A percentile compares a stretch with the other conserved stretches of the same genome.
These are phyloP conservation scores for Camponotus floridanus DNA, from an alignment of 1,140 invertebrate species.

Conservation along the genomic window DNA sequence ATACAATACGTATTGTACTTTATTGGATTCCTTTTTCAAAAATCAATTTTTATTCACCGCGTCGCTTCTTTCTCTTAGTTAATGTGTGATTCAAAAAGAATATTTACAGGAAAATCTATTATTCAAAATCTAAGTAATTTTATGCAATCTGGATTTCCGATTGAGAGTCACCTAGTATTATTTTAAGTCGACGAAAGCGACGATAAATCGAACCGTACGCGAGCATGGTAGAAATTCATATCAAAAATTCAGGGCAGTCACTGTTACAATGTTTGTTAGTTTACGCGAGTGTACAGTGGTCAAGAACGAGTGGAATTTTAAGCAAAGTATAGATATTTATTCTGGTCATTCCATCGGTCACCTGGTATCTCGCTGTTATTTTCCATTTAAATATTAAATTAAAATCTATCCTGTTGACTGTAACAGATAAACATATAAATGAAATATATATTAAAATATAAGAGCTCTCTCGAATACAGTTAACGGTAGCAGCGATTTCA, in stretches of 20 bases:
- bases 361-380: background rate
- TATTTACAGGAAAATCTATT: background rate
- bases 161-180: background rate
- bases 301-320: slow-evolving; percentile 54
- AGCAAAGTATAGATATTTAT: slow-evolving; percentile 46
- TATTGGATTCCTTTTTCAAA: background rate
- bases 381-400: slow-evolving; percentile 23
- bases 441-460: slow-evolving; percentile 10
- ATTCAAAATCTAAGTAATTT: background rate
- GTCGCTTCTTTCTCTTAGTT: background rate
- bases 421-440: too few relatives aligned
- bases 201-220: slow-evolving; percentile 4
- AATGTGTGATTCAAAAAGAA: background rate
- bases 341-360: slow-evolving; percentile 28
- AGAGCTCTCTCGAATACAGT: background rate
- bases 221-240: slow-evolving; percentile 34
- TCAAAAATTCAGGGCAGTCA: slow-evolving; percentile 46
- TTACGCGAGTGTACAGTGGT: slow-evolving; percentile 23
- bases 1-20: background rate
- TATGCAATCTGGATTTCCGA: background rate
- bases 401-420: background rate
- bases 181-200: slow-evolving; percentile 28
- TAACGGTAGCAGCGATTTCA: background rate
- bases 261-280: slow-evolving; percentile 45
- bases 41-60: background rate